These are phyloP conservation scores for Chiloscyllium punctatum DNA, from an alignment of 2,797 vertebrate species.

Conservation along the genomic window DNA sequence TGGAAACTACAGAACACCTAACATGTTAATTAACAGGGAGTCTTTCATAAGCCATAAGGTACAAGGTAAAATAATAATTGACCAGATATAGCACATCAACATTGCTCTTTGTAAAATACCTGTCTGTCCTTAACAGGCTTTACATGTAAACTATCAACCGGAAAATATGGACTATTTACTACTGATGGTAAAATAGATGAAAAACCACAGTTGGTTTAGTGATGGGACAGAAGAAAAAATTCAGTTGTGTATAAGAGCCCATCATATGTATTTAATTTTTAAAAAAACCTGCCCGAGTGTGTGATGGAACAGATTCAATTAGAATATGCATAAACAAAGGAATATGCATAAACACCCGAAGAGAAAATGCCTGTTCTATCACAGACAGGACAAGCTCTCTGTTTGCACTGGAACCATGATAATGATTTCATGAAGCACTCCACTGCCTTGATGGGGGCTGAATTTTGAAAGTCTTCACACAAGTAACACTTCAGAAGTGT, in stretches of 20 bases:
- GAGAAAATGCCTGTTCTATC: background rate
- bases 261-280: too few species aligned
- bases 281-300: background rate
- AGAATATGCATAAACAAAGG: background rate
- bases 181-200: too few species aligned
- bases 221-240: too few species aligned
- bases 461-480: background rate
- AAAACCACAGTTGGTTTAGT: too few species aligned
- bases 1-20: background rate
- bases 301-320: background rate
- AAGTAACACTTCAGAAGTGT: background rate
- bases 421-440: background rate
- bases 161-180: too few species aligned
- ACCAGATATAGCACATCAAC: background rate
- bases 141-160: too few species aligned
- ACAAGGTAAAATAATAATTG: background rate
- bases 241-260: too few species aligned
- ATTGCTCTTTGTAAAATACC: background rate
- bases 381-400: background rate
- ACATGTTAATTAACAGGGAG: background rate
- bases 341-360: background rate
- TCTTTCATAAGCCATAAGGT: background rate
- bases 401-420: background rate
- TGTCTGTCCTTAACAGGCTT: too few species aligned
- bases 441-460: background rate